Conservation (phyloP, 1,140 invertebrate genomes). For the Aphelenchoides fujianensis region DNA sequence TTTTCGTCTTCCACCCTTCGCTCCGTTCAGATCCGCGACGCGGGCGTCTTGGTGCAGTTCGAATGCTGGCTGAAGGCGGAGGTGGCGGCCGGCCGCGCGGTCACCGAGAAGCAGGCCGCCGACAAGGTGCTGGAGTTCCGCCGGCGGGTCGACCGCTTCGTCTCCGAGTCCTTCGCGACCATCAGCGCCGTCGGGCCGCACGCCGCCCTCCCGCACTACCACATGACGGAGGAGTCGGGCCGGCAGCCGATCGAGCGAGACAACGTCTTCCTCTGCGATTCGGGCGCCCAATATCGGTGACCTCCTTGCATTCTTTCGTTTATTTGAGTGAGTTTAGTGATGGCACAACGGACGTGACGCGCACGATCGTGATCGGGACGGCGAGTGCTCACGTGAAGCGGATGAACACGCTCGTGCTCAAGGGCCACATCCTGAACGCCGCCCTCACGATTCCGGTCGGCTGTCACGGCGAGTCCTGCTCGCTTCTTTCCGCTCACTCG, state of each 20-base stretch:
- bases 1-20: neutral
- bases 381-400: constrained; percentile 77
- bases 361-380: constrained; percentile 73
- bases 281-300: constrained; percentile 74
- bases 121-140: constrained; percentile 77
- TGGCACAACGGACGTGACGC: constrained; percentile 90
- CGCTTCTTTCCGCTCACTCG: too few species aligned
- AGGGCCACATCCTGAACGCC: constrained; percentile 80
- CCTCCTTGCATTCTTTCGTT: too few species aligned
- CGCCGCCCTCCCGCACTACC: constrained; percentile 90
- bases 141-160: constrained; percentile 70
- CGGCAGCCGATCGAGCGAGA: constrained; percentile 72
- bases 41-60: constrained; percentile 81
- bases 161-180: constrained; percentile 73
- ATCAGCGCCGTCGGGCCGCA: constrained; percentile 86
- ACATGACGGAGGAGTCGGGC: constrained; percentile 69
- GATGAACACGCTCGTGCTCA: constrained; percentile 86
- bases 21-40: constrained; percentile 69
- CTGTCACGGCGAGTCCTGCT: constrained; percentile 63
- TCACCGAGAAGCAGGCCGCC: constrained; percentile 83
- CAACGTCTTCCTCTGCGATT: constrained; percentile 84
- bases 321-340: constrained; percentile 69
- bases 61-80: constrained; percentile 83
- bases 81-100: constrained; percentile 66
- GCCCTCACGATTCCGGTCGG: constrained; percentile 74